A percentile compares a stretch with the other conserved stretches of the same genome.
phyloP scores from a whole-genome alignment of 2,113 vertebrate genomes.

The Carassius auratus region DNA sequence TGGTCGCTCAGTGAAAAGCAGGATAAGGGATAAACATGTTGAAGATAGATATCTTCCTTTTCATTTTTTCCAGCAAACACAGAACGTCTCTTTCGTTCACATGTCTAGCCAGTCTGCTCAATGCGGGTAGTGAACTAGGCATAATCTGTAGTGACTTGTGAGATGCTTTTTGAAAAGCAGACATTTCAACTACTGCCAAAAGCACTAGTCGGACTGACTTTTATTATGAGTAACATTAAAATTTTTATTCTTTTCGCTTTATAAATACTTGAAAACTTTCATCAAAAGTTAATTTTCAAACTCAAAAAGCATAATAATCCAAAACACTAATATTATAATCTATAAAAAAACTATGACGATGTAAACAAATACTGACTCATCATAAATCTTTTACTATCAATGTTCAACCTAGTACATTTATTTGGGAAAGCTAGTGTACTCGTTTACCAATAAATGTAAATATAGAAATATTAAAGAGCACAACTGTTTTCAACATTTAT shows the following conservation, averaged over 20 bases:
- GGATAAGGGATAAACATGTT: constrained; percentile 52
- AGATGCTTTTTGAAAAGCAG: constrained; percentile 19
- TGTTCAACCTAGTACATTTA: neutral
- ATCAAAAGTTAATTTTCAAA: neutral
- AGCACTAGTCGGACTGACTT: neutral
- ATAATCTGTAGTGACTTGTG: constrained; percentile 26
- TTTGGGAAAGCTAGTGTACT: neutral
- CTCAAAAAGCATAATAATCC: neutral
- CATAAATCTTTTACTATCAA: neutral
- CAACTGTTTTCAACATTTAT: too few relatives aligned
- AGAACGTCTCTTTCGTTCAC: neutral
- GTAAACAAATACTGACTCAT: neutral
- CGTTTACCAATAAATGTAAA: neutral
- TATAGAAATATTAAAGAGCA: neutral
- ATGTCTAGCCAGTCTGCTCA: neutral
- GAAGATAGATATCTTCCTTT: constrained; percentile 50
- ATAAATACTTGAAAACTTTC: neutral
- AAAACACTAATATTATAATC: neutral
- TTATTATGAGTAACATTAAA: neutral
- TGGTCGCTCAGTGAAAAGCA: constrained; percentile 39
- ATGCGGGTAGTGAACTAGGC: constrained; percentile 9
- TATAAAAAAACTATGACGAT: neutral
- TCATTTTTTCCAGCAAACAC: constrained; percentile 30
- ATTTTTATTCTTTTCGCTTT: neutral
- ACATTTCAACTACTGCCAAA: neutral